Conservation (phyloP, 1,140 invertebrate species). For the Ectropis grisescens region DNA sequence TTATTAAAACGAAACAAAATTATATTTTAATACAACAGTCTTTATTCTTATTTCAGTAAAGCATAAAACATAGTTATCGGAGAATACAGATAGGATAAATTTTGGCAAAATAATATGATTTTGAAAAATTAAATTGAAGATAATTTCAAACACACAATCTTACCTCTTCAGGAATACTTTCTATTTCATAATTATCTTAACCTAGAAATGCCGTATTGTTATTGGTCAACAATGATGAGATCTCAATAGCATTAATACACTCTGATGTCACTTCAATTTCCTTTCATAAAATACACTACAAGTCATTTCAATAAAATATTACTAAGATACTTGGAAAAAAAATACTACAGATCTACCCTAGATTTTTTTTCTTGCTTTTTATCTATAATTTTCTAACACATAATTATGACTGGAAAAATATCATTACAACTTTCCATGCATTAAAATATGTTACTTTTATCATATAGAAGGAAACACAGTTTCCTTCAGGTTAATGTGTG, state of each 20-base stretch:
- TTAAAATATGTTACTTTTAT: no score
- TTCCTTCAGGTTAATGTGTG: conserved; percentile 13
- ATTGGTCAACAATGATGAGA: conserved; percentile 68
- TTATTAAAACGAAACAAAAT: conserved; percentile 49
- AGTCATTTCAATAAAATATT: conserved; percentile 48
- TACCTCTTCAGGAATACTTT: no score
- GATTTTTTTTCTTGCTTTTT: conserved; percentile 28
- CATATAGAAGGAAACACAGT: no score
- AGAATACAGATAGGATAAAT: conserved; percentile 50
- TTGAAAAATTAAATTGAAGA: neutral
- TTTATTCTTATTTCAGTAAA: conserved; percentile 67
- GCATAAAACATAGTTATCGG: conserved; percentile 42
- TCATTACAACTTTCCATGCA: no score
- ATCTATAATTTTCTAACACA: no score
- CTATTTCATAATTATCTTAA: no score
- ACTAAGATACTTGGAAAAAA: conserved; percentile 48
- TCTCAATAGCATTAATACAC: conserved; percentile 58
- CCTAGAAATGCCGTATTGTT: conserved; percentile 68
- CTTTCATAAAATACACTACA: conserved; percentile 52
- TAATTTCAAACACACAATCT: conserved; percentile 33
- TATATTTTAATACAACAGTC: conserved; percentile 67
- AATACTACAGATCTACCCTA: conserved; percentile 48
- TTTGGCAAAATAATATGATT: conserved; percentile 33
- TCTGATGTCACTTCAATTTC: conserved; percentile 44
- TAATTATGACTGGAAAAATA: no score